A percentile compares a stretch with the other conserved stretches of the same genome.
phyloP scores from a whole-genome alignment of 1,140 invertebrate species.

The Drosophila bocqueti region DNA sequence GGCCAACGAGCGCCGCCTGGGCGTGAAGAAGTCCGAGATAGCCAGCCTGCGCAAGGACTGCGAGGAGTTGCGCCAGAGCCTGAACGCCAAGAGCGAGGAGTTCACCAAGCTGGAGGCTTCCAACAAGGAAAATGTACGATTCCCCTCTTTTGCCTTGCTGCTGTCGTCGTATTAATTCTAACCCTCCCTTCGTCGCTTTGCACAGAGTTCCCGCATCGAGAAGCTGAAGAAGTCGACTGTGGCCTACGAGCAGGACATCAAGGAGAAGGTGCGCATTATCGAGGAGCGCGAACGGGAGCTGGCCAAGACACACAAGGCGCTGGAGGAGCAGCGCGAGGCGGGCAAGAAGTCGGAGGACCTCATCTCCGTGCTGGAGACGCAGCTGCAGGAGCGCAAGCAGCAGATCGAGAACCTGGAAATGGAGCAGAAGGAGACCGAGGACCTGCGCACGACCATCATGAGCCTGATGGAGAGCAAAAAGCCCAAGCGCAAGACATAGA shows the following conservation, averaged over 20 bases:
- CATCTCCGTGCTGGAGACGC: constrained; percentile 72
- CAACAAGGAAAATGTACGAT: constrained; percentile 76
- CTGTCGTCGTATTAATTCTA: too few relatives aligned
- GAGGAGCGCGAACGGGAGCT: constrained; percentile 74
- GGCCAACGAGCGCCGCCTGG: constrained; percentile 67
- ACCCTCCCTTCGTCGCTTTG: not conserved
- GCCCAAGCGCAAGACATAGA: constrained; percentile 74
- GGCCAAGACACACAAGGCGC: constrained; percentile 64
- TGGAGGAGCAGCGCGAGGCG: constrained; percentile 77
- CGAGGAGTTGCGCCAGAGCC: constrained; percentile 57
- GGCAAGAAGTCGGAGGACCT: constrained; percentile 79
- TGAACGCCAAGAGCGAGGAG: constrained; percentile 65
- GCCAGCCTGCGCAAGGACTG: constrained; percentile 57
- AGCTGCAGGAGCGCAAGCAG: constrained; percentile 78
- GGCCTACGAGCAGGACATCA: constrained; percentile 77
- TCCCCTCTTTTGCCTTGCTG: not conserved
- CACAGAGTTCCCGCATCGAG: constrained; percentile 74
- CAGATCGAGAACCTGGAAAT: constrained; percentile 76
- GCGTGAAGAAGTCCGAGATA: constrained; percentile 72
- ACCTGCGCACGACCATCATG: constrained; percentile 82
- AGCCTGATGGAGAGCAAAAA: constrained; percentile 84
- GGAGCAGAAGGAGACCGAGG: constrained; percentile 81
- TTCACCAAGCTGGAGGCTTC: constrained; percentile 59
- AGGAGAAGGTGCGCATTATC: constrained; percentile 73
- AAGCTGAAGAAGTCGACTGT: constrained; percentile 75